A percentile compares a stretch with the other conserved stretches of the same genome.
These are phyloP conservation scores for Osmerus mordax DNA, from an alignment of 2,113 vertebrate species.

Conservation along the genomic window DNA sequence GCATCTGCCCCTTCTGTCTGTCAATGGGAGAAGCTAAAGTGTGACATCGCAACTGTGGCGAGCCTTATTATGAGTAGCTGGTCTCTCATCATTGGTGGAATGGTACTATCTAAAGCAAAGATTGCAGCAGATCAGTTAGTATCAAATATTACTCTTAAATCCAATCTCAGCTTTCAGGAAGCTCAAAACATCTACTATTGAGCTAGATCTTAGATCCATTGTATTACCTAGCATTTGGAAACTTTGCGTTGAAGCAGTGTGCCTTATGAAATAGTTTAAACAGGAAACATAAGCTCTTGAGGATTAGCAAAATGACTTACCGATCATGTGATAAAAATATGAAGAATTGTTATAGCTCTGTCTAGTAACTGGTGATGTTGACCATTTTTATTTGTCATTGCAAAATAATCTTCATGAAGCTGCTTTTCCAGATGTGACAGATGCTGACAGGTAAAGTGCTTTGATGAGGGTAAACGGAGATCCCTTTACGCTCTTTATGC, in stretches of 20 bases:
- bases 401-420: not conserved
- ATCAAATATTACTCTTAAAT: too few relatives aligned
- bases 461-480: too few relatives aligned
- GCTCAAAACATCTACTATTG: too few relatives aligned
- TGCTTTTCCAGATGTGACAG: not conserved
- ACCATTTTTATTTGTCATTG: not conserved
- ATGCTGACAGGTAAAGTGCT: too few relatives aligned
- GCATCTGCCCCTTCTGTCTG: conserved; percentile 34
- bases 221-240: too few relatives aligned
- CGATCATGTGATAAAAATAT: not conserved
- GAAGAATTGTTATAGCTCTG: not conserved
- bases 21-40: not conserved
- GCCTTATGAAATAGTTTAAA: not conserved
- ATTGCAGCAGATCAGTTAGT: too few relatives aligned
- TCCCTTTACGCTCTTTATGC: too few relatives aligned
- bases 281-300: not conserved
- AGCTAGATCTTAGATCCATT: too few relatives aligned
- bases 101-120: too few relatives aligned
- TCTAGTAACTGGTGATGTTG: not conserved
- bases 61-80: not conserved
- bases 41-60: not conserved
- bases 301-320: not conserved
- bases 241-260: not conserved
- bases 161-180: not conserved
- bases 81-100: too few relatives aligned